phyloP scores from a whole-genome alignment of 1,140 invertebrate genomes.

The Scaptodrosophila lebanonensis region DNA sequence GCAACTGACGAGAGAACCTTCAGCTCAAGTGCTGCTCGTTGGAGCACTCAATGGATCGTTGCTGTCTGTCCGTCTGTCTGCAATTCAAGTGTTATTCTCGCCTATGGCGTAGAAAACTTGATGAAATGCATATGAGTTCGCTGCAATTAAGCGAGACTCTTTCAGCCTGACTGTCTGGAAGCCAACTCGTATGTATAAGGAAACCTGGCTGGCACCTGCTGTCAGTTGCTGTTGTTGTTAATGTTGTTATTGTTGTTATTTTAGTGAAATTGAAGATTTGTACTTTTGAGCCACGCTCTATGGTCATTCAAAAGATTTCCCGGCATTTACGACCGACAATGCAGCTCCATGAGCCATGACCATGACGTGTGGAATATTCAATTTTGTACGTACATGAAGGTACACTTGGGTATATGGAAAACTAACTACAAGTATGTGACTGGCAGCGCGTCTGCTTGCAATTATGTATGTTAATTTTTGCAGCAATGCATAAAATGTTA shows the following conservation, averaged over 20 bases:
- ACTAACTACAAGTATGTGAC: neutral
- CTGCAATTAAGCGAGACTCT: conserved; percentile 39
- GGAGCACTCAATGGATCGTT: neutral
- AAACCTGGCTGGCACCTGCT: too few species aligned
- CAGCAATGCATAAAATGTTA: conserved; percentile 10
- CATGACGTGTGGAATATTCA: conserved; percentile 29
- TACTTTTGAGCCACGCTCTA: conserved; percentile 11
- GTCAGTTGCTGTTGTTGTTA: too few species aligned
- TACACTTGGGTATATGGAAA: too few species aligned
- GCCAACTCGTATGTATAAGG: too few species aligned
- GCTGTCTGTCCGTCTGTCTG: too few species aligned
- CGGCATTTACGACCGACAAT: too few species aligned
- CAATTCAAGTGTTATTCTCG: too few species aligned
- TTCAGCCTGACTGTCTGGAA: too few species aligned
- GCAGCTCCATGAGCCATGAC: neutral
- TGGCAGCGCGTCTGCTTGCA: conserved; percentile 32
- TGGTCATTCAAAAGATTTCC: too few species aligned
- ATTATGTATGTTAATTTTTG: conserved; percentile 46
- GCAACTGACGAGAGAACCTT: conserved; percentile 1
- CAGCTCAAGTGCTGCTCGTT: conserved; percentile 3
- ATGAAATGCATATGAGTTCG: conserved; percentile 6
- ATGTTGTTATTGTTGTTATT: conserved; percentile 11
- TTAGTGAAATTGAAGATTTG: conserved; percentile 44
- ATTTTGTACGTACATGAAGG: neutral
- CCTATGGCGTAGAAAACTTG: too few species aligned